Base-by-base conservation (phyloP, 2,888 invertebrate species). In the Cremastobaeus sp. region DNA sequence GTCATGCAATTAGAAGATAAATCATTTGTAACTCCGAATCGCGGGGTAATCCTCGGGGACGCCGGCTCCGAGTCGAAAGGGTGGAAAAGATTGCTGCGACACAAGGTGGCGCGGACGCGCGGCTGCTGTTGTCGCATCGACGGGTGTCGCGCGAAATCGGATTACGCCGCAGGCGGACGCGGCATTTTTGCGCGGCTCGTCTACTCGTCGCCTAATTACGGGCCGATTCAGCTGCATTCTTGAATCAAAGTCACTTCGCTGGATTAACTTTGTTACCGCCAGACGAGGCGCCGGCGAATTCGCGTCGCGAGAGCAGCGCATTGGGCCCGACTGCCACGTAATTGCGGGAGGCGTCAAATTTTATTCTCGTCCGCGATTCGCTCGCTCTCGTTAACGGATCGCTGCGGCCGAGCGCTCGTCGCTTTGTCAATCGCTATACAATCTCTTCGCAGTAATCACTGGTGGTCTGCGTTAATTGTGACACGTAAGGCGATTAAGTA, bases 1-100 rank as follows among this genome's bases (percentile, higher is more conserved):
- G 84, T 84, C 85, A 84, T 83, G 85, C 85, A 84, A 86, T 85
- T 85, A 85, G 84, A 83, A 81, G 85, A 85, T 85, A 84, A 85
- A 85, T 85, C 85, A 85, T 86, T 85, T 82, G 84, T 83, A 82
- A 81, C 81, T 80, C 80, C 75, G 80, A 83, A 86, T 81, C 82
- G 78, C 77, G 76, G n/a, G n/a, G 77, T 79, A 75, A 80, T 79
- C 78, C 81, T 62, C 59, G 50, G 75, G 73, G 75, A 78, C 59
- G 57, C 57, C 41, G 32, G 62, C 45, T 57, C 45, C 62, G 62
- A 62, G 66, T 62, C 62, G 52, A 60, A 54, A 70, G 69, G 73
- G 73, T 60, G 60, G 45, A 62, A 76, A 72, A 69, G 59, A 59
- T 60, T 65, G 35, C 52, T 14, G 21, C 55, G 59, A 59, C 65